Evolutionary conservation across 2,113 vertebrate genomes (phyloP), one percentile per base, ranked within the genome.

Genomic region (Sebastes fasciatus): DNA sequence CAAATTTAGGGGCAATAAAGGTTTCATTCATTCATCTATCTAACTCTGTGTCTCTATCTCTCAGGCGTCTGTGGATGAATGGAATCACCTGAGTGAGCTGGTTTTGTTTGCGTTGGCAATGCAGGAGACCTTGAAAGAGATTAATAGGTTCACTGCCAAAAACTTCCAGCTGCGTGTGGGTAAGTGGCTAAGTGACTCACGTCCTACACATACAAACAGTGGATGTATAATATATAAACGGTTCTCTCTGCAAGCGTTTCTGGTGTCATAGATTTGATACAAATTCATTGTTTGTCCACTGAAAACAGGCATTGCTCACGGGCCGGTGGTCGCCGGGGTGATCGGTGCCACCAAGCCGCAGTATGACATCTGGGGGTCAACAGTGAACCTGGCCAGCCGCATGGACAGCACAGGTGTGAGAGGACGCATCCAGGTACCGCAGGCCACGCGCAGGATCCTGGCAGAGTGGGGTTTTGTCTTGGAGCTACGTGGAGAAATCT

Each of bases 301-400:
- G 23, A 12, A 14, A 54, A 17, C 78, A 99, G 98, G 97, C 58
- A 98, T 99, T 83, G 97, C 98, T 79, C 97, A 99, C 1, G 97
- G 97, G 9, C 97, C 97, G 0, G 96, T 97, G 51, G 96, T 99
- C 8, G 97, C 98, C 3, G 97, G 97, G 0, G 97, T 98, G 79
- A 99, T 98, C 1, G 96, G 97, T 26, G 96, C 97, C 19, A 96
- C 96, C 81, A 98, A 98, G 82, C 97, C 97, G 0, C 97, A 98
- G 82, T 98, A 98, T 0, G 98, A 98, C 92, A 99, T 98, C 89
- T 99, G 97, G 97, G 97, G 97, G 21, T 96, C 97, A 67, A 99
- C 97, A 0, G 97, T 98, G 89, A 98, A 98, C 83, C 94, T 98
- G 91, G 97, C 97, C 8, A 98, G 97, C 87, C 96, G 97, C n/a